Percentiles rank a stretch among this genome's conserved stretches.
These are phyloP conservation scores for Tenthredo scrophulariae DNA, from an alignment of 2,888 invertebrate species.

Conservation along the genomic window DNA sequence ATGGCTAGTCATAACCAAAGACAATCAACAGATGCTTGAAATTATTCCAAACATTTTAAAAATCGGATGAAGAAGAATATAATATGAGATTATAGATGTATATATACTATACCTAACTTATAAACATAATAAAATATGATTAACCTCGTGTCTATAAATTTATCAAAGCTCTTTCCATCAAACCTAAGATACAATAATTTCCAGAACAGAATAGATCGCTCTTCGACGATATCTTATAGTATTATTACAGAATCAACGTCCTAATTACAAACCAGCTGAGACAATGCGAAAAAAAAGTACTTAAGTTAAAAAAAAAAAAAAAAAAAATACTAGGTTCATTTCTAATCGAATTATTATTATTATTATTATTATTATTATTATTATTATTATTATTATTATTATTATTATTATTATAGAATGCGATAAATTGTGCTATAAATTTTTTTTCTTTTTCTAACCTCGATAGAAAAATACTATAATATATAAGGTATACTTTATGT, in stretches of 20 bases:
- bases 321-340: not conserved
- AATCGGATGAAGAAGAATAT: not conserved
- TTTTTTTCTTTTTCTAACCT: too few species aligned
- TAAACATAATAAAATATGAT: not conserved
- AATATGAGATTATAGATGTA: not conserved
- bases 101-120: not conserved
- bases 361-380: too few species aligned
- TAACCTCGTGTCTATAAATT: not conserved
- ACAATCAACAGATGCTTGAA: not conserved
- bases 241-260: not conserved
- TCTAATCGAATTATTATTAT: not conserved
- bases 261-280: not conserved
- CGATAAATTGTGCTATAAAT: too few species aligned
- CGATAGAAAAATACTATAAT: too few species aligned
- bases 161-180: not conserved
- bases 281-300: not conserved
- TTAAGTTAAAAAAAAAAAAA: too few species aligned
- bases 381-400: too few species aligned
- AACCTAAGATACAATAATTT: slow-evolving; percentile 8
- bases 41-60: not conserved
- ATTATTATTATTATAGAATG: too few species aligned
- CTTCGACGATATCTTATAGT: not conserved
- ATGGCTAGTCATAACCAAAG: not conserved
- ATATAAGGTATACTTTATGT: not conserved
- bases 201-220: not conserved